Conservation (phyloP, 1,140 invertebrate species). For the Drosophila arawakana region DNA sequence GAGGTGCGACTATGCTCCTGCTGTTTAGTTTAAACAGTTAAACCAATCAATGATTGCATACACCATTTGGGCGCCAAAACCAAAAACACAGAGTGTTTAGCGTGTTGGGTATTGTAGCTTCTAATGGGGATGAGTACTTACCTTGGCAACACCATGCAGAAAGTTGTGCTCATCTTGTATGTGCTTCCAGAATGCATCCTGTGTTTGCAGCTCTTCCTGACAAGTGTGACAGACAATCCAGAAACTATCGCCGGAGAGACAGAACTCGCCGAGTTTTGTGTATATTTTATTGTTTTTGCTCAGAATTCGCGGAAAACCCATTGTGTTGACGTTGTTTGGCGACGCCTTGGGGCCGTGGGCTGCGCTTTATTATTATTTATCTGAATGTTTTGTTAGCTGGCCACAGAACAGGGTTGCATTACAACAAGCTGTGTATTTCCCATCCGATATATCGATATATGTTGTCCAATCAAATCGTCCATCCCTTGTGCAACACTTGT, state of each 20-base stretch:
- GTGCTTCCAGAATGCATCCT: slow-evolving; percentile 82
- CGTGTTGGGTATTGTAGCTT: not conserved
- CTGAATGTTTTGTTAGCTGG: slow-evolving; percentile 52
- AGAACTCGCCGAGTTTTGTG: slow-evolving; percentile 80
- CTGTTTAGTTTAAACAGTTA: slow-evolving; percentile 12
- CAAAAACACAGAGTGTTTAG: not conserved
- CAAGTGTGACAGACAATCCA: slow-evolving; percentile 82
- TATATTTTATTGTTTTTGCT: slow-evolving; percentile 84
- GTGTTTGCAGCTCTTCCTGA: slow-evolving; percentile 79
- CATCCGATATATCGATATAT: slow-evolving; percentile 13
- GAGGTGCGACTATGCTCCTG: slow-evolving; percentile 70
- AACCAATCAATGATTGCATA: slow-evolving; percentile 2
- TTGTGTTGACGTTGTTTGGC: slow-evolving; percentile 55
- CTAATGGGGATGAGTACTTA: slow-evolving; percentile 10
- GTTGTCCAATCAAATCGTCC: not conserved
- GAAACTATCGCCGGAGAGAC: slow-evolving; percentile 77
- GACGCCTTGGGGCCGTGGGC: slow-evolving; percentile 35
- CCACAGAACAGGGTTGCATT: slow-evolving; percentile 38
- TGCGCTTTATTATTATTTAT: slow-evolving; percentile 59
- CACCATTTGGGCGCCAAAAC: slow-evolving; percentile 52
- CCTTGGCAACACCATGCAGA: slow-evolving; percentile 73
- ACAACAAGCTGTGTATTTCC: not conserved
- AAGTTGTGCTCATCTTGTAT: slow-evolving; percentile 83
- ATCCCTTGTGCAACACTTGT: slow-evolving; percentile 10
- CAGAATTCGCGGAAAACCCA: slow-evolving; percentile 83